A percentile compares a stretch with the other conserved stretches of the same genome.
Evolutionary conservation across 2,113 vertebrate genomes (phyloP).

Genomic region (Catagonus wagneri): DNA sequence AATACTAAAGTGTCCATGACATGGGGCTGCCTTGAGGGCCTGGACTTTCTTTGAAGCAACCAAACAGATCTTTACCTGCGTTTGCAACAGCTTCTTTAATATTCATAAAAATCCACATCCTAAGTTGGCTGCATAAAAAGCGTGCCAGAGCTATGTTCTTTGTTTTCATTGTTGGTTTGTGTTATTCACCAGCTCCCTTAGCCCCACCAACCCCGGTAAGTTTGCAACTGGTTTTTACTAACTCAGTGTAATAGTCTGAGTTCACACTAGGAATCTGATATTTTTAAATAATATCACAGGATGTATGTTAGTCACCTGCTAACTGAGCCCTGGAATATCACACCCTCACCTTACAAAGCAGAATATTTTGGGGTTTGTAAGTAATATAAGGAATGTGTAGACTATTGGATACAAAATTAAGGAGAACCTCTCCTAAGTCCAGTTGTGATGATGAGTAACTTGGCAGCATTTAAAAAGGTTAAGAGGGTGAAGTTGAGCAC

Average conservation of each 20-base stretch:
- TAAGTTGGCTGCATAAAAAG: not conserved
- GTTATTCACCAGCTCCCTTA: not conserved
- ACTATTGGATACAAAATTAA: slow-evolving; percentile 24
- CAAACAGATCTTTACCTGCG: not conserved
- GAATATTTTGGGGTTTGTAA: not conserved
- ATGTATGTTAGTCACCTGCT: not conserved
- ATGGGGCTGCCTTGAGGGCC: not conserved
- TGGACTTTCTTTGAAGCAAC: slow-evolving; percentile 43
- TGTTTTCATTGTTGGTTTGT: not conserved
- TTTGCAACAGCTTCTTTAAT: not conserved
- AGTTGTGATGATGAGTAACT: not conserved
- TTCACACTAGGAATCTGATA: not conserved
- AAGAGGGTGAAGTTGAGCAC: not conserved
- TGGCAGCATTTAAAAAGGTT: not conserved
- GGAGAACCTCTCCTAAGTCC: not conserved
- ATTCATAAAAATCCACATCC: slow-evolving; percentile 3
- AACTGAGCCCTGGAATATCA: not conserved
- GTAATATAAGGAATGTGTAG: not conserved
- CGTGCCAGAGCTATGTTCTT: not conserved
- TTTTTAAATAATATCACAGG: not conserved
- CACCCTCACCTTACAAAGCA: not conserved
- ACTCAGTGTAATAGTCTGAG: not conserved
- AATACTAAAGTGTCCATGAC: not conserved
- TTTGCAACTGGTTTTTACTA: not conserved
- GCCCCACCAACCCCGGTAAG: not conserved